Conservation (phyloP, 2,888 invertebrate species). For the Pterobdella sp. region DNA sequence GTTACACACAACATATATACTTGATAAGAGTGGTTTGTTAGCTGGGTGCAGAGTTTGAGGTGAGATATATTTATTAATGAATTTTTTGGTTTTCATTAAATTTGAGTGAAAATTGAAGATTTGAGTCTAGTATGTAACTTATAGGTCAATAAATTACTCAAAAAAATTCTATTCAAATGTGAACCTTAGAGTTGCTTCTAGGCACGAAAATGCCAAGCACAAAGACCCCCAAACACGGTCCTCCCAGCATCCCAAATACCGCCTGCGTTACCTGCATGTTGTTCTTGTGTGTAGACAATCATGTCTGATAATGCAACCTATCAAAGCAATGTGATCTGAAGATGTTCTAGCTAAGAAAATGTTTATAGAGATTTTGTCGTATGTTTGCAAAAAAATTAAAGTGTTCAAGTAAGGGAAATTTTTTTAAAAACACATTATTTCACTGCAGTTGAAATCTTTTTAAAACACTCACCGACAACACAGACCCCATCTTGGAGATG, state of each 20-base stretch:
- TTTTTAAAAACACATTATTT: too few relatives aligned
- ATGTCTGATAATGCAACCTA: not conserved
- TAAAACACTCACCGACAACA: slow-evolving; percentile 59
- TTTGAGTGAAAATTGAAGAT: too few relatives aligned
- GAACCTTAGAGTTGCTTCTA: slow-evolving; percentile 52
- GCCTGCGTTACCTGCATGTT: slow-evolving; percentile 47
- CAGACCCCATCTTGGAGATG: slow-evolving; percentile 76
- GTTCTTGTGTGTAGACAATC: not conserved
- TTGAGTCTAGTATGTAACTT: too few relatives aligned
- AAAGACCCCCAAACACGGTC: slow-evolving; percentile 49
- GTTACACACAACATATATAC: not conserved
- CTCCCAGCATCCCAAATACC: slow-evolving; percentile 50
- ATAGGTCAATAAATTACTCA: not conserved
- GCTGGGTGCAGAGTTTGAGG: not conserved
- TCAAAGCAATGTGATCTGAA: not conserved
- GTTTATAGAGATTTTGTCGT: too few relatives aligned
- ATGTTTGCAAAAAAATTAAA: too few relatives aligned
- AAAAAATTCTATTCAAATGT: not conserved
- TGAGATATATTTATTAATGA: not conserved
- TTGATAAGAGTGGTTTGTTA: not conserved
- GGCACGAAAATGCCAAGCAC: slow-evolving; percentile 53
- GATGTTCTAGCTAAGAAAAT: too few relatives aligned
- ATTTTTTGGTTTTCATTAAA: too few relatives aligned
- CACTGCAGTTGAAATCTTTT: too few relatives aligned
- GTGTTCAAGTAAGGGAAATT: too few relatives aligned